These are phyloP conservation scores for Bombus superbus DNA, from an alignment of 1,140 invertebrate species.

Conservation along the genomic window DNA sequence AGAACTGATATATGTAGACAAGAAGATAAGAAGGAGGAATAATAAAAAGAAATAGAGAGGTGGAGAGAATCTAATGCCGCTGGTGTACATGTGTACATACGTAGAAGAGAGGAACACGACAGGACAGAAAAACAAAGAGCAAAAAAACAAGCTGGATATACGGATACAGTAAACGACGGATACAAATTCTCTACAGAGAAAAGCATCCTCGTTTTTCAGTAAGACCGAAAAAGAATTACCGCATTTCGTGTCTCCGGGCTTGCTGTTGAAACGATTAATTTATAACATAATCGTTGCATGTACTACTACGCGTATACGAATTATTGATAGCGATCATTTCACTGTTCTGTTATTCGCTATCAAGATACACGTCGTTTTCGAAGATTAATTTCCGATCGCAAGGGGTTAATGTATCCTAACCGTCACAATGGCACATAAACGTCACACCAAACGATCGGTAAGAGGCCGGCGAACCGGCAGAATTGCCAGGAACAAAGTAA, in stretches of 20 bases:
- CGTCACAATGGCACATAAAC: slow-evolving; percentile 18
- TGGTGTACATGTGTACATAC: background rate
- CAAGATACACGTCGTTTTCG: background rate
- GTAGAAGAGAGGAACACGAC: background rate
- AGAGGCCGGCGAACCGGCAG: slow-evolving; percentile 23
- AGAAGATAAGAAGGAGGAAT: slow-evolving; percentile 2
- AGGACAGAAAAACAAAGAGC: background rate
- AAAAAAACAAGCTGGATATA: background rate
- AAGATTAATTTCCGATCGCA: slow-evolving; percentile 2
- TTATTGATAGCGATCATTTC: background rate
- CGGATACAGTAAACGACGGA: background rate
- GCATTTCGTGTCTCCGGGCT: background rate
- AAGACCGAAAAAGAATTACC: background rate
- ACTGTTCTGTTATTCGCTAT: background rate
- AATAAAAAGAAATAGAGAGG: background rate
- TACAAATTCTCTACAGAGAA: background rate
- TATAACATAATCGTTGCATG: background rate
- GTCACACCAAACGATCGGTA: slow-evolving; percentile 11
- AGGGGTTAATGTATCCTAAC: slow-evolving; percentile 9
- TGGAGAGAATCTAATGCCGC: background rate
- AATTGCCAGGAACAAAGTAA: slow-evolving; percentile 50
- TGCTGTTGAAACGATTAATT: background rate
- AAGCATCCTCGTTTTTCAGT: background rate
- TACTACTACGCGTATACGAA: background rate
- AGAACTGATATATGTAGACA: background rate